Base-by-base conservation (phyloP, 2,797 vertebrate species). In the Podarcis lilfordi region DNA sequence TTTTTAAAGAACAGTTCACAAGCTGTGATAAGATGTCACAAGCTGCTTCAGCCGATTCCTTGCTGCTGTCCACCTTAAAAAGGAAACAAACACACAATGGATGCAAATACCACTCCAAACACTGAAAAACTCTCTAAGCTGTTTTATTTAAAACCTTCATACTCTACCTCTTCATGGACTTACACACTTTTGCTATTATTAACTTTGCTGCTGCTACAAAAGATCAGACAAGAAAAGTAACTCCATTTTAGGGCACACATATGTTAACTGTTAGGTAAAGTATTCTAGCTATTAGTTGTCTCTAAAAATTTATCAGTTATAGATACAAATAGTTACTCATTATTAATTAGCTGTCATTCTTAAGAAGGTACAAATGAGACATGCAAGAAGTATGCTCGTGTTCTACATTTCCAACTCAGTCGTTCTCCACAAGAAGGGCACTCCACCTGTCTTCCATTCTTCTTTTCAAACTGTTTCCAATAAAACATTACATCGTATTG, bases 1-100 rank as follows among this genome's bases (percentile, higher is more conserved):
- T 99, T 97, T 99, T 99, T 92, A 99, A 96, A 37, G 99, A 99
- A 93, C 99, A 99, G 74, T 99, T 99, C 91, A 99, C 99, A 93
- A 99, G 96, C 94, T 99, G 99, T 7, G 99, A 99, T 66, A 99
- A 97, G 94, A 99, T 99, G 95, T 99, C 98, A 95, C 99, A 99
- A 3, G 99, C 99, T 80, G 99, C 98, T 96, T 99, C 99, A 86
- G 99, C 99, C 29, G 99, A 99, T 93, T 99, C 99, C 61, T 98
- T 99, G 92, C 98, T 99, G 91, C 99, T 99, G 95, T 99, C 99
- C 97, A 99, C 99, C 99, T 99, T 95, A 87, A 92, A 88, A 91
- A 32, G 94, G 86, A 90, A 95, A 93, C 0, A 89, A 89, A 84
- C 59, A 69, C 0, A n/a, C 71, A 72, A 29, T 90, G 90, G 66